phyloP scores from a whole-genome alignment of 2,888 invertebrate genomes.

The Aspidapion aeneum region DNA sequence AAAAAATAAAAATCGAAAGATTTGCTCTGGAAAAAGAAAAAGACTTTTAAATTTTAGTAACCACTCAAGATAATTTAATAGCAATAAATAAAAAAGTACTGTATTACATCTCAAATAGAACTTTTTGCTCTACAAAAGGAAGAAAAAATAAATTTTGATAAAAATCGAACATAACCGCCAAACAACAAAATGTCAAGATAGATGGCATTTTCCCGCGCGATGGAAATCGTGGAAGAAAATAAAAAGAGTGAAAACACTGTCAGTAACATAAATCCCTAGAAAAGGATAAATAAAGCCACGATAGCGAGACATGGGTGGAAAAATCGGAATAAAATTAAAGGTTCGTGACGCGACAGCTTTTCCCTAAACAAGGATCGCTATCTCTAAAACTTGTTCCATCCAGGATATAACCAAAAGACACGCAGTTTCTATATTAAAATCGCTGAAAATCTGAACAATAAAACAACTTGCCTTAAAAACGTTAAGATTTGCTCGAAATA shows the following conservation, averaged over 20 bases:
- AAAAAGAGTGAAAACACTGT: neutral
- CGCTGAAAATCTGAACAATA: neutral
- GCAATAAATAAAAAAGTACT: too few relatives aligned
- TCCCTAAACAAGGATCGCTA: neutral
- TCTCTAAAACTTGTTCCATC: neutral
- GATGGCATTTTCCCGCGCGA: neutral
- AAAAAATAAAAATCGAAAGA: too few relatives aligned
- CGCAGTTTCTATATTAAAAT: neutral
- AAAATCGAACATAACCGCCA: neutral
- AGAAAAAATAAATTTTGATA: neutral
- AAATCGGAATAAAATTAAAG: neutral
- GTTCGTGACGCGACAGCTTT: neutral
- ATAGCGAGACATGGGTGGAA: neutral
- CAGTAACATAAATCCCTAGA: neutral
- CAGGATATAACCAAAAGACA: neutral
- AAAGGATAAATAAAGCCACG: neutral
- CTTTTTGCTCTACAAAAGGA: neutral
- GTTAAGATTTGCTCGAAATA: neutral
- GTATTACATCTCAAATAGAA: too few relatives aligned
- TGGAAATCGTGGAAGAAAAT: neutral
- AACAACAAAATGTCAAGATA: neutral
- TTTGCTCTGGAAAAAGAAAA: too few relatives aligned
- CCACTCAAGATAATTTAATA: too few relatives aligned
- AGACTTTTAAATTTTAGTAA: too few relatives aligned
- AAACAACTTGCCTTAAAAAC: too few relatives aligned